Evolutionary conservation across 2,797 vertebrate genomes (phyloP), one percentile per base, ranked within the genome.

Genomic region (Dipus sagitta): DNA sequence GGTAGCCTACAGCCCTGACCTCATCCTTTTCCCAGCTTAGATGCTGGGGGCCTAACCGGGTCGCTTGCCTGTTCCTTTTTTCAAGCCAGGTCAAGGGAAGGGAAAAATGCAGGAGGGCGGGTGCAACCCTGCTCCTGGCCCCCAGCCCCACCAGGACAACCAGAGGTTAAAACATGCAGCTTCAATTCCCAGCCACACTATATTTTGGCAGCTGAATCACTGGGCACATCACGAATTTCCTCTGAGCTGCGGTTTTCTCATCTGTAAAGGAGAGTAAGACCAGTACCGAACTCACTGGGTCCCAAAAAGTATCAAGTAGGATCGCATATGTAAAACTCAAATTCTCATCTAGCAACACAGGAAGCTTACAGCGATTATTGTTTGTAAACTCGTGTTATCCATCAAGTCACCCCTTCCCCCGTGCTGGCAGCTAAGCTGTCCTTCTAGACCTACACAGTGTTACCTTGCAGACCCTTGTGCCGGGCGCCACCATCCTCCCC

Each of bases 301-400:
- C 90, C 76, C 80, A 47, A 75, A 62, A 94, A 94, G 92, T 90
- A 86, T 85, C 72, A 72, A 92, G 74, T 32, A 68, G 54, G 81
- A 93, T 32, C 26, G 32, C 75, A 60, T 68, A 32, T 6, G 24
- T 17, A 70, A 82, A 95, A 94, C 91, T 30, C 47, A 78, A 68
- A 86, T 21, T 6, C 0, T 52, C 0, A 15, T 26, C 62, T 3
- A 71, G 54, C 34, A 52, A n/a, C 62, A 26, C n/a, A n/a, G 70
- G 18, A n/a, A 60, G 42, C 60, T 17, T 3, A 42, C 9, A 4
- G 67, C 67, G 54, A 34, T 10, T 34, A 24, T 9, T 28, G 3
- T n/a, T 80, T 83, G 82, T 60, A 10, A 32, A 92, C 60, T 38
- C 24, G 10, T 3, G 47, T 64, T 80, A 52, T n/a, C 20, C 42